Base-by-base conservation (phyloP, 2,113 vertebrate genomes). In the Callorhinus ursinus region DNA sequence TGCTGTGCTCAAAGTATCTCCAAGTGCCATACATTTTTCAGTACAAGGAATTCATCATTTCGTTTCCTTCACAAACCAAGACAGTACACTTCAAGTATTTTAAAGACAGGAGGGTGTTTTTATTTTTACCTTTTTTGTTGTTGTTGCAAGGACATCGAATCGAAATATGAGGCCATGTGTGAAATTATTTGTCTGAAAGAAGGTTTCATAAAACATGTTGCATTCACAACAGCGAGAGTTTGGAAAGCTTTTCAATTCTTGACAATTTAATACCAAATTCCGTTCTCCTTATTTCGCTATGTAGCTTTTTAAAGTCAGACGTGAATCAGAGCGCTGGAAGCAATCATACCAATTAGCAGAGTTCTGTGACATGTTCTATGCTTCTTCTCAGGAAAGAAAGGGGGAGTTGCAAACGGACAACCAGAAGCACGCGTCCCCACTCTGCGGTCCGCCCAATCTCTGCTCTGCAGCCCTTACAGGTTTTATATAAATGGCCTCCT, bases 401-500 rank as follows among this genome's bases (percentile, higher is more conserved):
- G 28, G 10, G 39, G 8, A 0, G 0, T 0, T 53, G 59, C 28
- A 61, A 84, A 79, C 16, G n/a, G 42, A 77, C 76, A 15, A 9
- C 77, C 22, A 26, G 1, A 7, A 7, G 2, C 12, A 1, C 22
- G 39, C 21, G 5, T 42, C 22, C 19, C 9, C 0, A 2, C 36
- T 7, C 22, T 1, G 55, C 15, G 18, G 7, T 33, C 7, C 33
- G 1, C 4, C 42, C 4, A 11, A 46, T 18, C 36, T 16, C 24
- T 16, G 6, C 7, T 15, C 5, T 26, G 22, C n/a, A 1, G 0
- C 76, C 57, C 51, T 83, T 26, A 21, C 0, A 1, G 46, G 13
- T 39, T 84, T 77, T 36, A 21, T 10, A 1, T 9, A 84, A 76
- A 89, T 8, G 22, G 55, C 51, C 0, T 2, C 13, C 7, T 19